Evolutionary conservation across 2,888 invertebrate species (phyloP).

Genomic region (Auanema freiburgensis): DNA sequence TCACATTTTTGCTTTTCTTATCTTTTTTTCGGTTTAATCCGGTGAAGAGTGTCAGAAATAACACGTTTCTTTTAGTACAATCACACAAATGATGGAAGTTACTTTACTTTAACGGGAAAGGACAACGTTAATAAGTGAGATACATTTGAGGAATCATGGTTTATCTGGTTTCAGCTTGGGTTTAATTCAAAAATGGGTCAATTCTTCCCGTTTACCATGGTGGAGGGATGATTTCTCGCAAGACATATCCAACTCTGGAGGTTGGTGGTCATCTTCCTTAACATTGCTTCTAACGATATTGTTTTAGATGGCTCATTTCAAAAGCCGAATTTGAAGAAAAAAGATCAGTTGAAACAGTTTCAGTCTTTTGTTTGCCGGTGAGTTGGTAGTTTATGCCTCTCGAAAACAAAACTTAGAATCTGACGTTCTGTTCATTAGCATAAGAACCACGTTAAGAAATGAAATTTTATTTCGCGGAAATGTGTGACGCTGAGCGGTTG

Average conservation of each 20-base stretch:
- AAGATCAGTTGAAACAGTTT: constrained; percentile 44
- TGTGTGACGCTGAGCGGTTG: too few species aligned
- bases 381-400: not conserved
- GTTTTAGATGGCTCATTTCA: constrained; percentile 51
- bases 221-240: constrained; percentile 24
- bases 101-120: constrained; percentile 43
- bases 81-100: constrained; percentile 46
- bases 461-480: not conserved
- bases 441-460: not conserved
- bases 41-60: not conserved
- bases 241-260: constrained; percentile 28
- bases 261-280: not conserved
- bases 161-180: constrained; percentile 24
- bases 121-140: constrained; percentile 37
- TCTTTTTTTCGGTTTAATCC: not conserved
- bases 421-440: not conserved
- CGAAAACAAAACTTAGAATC: not conserved
- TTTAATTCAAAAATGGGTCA: constrained; percentile 36
- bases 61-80: constrained; percentile 37
- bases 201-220: constrained; percentile 30
- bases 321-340: constrained; percentile 45
- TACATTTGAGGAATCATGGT: not conserved
- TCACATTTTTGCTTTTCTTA: too few species aligned
- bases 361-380: constrained; percentile 49
- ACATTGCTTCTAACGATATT: too few species aligned